Base-by-base conservation (phyloP, 53 echinoderm and acorn worm genomes). In the Crossaster papposus region DNA sequence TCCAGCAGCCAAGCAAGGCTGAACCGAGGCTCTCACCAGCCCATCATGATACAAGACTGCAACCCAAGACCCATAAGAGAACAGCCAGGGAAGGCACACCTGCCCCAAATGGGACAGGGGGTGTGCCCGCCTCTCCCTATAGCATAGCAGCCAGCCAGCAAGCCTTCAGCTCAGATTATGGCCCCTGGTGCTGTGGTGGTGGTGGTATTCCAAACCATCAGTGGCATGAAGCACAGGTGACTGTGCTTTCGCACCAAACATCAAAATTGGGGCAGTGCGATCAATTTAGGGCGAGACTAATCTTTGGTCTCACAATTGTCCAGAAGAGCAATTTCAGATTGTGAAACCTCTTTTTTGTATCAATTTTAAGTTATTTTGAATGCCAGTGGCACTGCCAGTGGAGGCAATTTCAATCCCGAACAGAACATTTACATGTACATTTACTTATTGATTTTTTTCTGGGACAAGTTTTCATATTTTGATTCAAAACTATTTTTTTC, bases 11-110 rank as follows among this genome's bases (percentile, higher is more conserved):
- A 17, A 58, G 80, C 58, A 80, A 90, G 86, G 83, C 83, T 62
- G 79, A 44, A 86, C 79, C 55, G 90, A 74, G 65, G 54, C 73
- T 86, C 90, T 80, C 65, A 90, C 90, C 89, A 90, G 93, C 86
- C 44, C 93, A 90, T 90, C 92, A 71, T 91, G 89, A 90, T 65
- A 86, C 52, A 73, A 90, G 71, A 80, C 92, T 76, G 44, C 80
- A 76, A 63, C 71, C 80, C 79, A 85, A 89, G 92, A 83, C 89
- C 85, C 85, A 88, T 44, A 80, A 58, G 81, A 91, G 92, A 83
- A 80, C 92, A 82, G 85, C 90, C 92, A 89, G 89, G 89, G 32
- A 81, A 87, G 71, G 81, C 88, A 62, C 64, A 51, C 85, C 51
- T 72, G 72, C 86, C 86, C 83, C 68, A 53, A 36, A 33, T 34